Evolutionary conservation across 2,113 vertebrate species (phyloP).

Genomic region (Dasyornis broadbenti): DNA sequence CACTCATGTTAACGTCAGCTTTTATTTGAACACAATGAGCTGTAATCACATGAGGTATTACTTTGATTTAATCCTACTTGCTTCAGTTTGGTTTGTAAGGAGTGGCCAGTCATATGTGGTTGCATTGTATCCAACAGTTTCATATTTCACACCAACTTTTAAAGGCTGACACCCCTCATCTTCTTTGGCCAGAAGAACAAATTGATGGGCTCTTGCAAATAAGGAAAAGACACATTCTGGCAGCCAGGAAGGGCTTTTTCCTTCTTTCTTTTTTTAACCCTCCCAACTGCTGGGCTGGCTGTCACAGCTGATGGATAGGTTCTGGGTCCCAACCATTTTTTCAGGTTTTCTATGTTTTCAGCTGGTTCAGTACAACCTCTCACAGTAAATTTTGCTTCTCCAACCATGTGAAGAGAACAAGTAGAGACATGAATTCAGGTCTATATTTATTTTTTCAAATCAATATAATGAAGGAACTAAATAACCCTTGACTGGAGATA

Average conservation of each 20-base stretch:
- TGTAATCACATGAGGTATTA: slow-evolving; percentile 38
- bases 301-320: neutral
- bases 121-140: neutral
- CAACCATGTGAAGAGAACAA: neutral
- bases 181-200: neutral
- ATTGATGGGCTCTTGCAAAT: neutral
- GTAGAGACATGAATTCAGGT: neutral
- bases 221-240: neutral
- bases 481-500: neutral
- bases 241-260: neutral
- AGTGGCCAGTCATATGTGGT: neutral
- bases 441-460: neutral
- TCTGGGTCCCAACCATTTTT: neutral
- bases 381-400: neutral
- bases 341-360: neutral
- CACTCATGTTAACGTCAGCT: neutral
- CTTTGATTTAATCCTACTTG: slow-evolving; percentile 38
- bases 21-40: slow-evolving; percentile 47
- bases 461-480: neutral
- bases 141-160: neutral
- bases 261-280: neutral
- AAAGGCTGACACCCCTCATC: neutral
- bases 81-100: slow-evolving; percentile 35
- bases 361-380: neutral
- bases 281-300: neutral